Percentiles rank a stretch among this genome's conserved stretches.
Evolutionary conservation across 1,140 invertebrate species (phyloP).

Genomic region (Sitobion miscanthi): DNA sequence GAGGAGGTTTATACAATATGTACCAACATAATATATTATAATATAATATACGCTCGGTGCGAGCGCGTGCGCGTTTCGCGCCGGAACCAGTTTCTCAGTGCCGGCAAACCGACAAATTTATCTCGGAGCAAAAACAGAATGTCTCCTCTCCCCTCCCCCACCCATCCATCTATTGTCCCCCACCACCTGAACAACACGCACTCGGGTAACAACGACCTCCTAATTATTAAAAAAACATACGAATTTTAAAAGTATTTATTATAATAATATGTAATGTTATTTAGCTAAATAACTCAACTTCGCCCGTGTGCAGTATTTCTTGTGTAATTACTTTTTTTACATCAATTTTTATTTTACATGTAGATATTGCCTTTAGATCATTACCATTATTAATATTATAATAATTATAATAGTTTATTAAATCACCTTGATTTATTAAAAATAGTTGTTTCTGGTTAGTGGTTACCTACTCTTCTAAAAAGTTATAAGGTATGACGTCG

Average conservation of each 20-base stretch:
- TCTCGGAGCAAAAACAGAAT: neutral
- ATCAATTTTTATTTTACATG: no score
- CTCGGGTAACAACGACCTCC: neutral
- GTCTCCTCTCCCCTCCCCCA: neutral
- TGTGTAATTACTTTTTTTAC: no score
- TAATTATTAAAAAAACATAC: neutral
- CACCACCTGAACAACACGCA: neutral
- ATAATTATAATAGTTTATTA: no score
- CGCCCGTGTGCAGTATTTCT: no score
- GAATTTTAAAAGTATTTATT: neutral
- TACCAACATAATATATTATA: constrained; percentile 18
- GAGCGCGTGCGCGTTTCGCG: neutral
- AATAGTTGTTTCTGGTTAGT: no score
- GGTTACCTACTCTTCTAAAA: no score
- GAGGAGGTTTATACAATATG: neutral
- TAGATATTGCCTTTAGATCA: no score
- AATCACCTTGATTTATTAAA: no score
- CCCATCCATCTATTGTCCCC: no score
- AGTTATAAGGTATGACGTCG: no score
- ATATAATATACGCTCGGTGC: neutral
- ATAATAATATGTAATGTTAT: neutral
- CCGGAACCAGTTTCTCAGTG: constrained; percentile 28
- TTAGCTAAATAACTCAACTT: no score
- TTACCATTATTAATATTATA: no score
- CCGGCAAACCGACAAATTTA: neutral